Base-by-base conservation (phyloP, 2,888 invertebrate genomes). In the Neoitamus cyanurus region DNA sequence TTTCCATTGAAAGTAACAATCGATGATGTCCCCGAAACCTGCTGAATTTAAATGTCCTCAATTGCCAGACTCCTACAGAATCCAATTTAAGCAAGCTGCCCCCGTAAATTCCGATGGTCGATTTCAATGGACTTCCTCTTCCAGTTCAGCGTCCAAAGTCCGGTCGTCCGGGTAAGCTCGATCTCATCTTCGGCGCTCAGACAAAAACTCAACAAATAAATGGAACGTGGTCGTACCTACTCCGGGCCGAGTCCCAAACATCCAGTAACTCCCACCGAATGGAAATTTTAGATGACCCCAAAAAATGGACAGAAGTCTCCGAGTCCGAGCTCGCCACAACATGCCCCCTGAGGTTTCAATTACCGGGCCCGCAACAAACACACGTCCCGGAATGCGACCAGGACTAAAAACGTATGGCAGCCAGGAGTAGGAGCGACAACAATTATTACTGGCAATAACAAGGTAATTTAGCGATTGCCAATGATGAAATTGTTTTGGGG, bases 391-490 rank as follows among this genome's bases (percentile, higher is more conserved):
- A 83, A 36, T 72, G 37, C 72, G 73, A 28, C 83, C 37, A 68
- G 84, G 75, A 42, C 69, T 69, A 85, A 84, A 85, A 85, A 83
- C 85, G 46, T 84, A 84, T 36, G 34, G 72, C 58, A 72, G 69
- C 84, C 84, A 84, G 78, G 84, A 82, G 36, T 37, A 77, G 80
- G 25, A 46, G 70, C 70, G 84, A 82, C 83, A 84, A 78, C 83
- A 84, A 84, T 84, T 78, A 84, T 85, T 85, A 85, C 72, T 85
- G 84, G 77, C 84, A 84, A 85, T 85, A 85, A 85, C 85, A 84
- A 84, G 85, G 84, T 83, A 84, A 84, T 85, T 85, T 84, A 85
- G 58, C 84, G 85, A 84, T 84, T 84, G 85, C 70, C 84, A 82
- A 84, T 83, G 85, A 85, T 85, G 78, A 84, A 84, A 84, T 85